Evolutionary conservation across 1,140 invertebrate species (phyloP).

Genomic region (Drosophila pachea): DNA sequence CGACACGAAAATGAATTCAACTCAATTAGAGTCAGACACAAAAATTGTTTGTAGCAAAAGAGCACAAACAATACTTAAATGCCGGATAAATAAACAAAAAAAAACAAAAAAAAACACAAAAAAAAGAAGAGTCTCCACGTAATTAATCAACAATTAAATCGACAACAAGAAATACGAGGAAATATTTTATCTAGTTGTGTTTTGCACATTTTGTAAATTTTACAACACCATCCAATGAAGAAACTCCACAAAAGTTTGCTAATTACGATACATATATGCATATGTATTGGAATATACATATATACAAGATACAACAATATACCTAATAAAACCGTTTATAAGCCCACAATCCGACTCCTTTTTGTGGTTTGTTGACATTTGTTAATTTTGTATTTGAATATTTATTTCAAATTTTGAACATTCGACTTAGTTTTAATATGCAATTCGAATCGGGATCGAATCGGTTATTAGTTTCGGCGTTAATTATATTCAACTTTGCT

Average conservation of each 20-base stretch:
- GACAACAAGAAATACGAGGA: slow-evolving; percentile 32
- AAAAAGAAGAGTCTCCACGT: slow-evolving; percentile 41
- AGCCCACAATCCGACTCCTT: slow-evolving; percentile 38
- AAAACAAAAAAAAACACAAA: slow-evolving; percentile 60
- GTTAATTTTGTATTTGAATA: neutral
- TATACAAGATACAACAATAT: slow-evolving; percentile 55
- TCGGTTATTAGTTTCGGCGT: too few species aligned
- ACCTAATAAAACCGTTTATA: slow-evolving; percentile 74
- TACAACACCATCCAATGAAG: slow-evolving; percentile 61
- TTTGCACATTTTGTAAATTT: slow-evolving; percentile 77
- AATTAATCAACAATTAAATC: slow-evolving; percentile 42
- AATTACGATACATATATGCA: slow-evolving; percentile 50
- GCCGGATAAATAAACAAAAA: slow-evolving; percentile 46
- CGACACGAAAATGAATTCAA: slow-evolving; percentile 4
- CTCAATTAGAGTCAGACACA: neutral
- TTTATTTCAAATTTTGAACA: slow-evolving; percentile 12
- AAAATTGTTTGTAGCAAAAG: slow-evolving; percentile 35
- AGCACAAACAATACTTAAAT: slow-evolving; percentile 37
- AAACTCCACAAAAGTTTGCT: slow-evolving; percentile 49
- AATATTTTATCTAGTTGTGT: slow-evolving; percentile 67
- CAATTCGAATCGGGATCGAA: neutral
- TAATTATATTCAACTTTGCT: neutral
- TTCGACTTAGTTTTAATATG: slow-evolving; percentile 26
- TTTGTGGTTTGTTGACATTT: slow-evolving; percentile 12
- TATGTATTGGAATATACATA: slow-evolving; percentile 32